phyloP scores from a whole-genome alignment of 2,113 vertebrate species.

The Cercocebus atys region DNA sequence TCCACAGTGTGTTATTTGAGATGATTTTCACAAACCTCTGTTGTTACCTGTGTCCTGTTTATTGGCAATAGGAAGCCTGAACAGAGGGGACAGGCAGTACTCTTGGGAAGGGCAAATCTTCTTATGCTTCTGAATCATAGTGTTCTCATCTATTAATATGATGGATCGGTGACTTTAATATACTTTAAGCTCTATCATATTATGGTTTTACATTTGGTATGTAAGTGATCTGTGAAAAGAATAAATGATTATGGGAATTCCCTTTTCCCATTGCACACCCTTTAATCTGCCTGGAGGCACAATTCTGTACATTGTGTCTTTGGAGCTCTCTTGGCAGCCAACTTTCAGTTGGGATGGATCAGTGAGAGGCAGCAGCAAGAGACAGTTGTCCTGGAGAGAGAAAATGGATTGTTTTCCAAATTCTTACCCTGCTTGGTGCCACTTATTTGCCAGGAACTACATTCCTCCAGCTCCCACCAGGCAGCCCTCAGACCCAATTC shows the following conservation, averaged over 20 bases:
- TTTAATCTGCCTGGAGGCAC: background rate
- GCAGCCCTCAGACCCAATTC: background rate
- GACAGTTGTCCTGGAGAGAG: background rate
- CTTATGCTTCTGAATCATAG: background rate
- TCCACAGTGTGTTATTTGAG: background rate
- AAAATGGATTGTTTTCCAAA: background rate
- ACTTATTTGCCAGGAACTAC: background rate
- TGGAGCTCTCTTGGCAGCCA: background rate
- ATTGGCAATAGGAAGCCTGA: background rate
- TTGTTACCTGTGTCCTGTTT: background rate
- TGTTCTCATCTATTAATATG: background rate
- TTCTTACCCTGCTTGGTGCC: background rate
- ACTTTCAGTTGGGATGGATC: background rate
- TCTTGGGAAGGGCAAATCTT: background rate
- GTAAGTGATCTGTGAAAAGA: background rate
- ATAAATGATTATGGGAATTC: background rate
- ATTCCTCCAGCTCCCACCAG: background rate
- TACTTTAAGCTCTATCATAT: background rate
- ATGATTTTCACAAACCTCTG: background rate
- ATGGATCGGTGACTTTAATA: background rate
- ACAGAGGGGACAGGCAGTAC: background rate
- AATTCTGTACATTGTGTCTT: background rate
- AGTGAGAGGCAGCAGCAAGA: background rate
- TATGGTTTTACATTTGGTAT: background rate
- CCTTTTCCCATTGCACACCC: background rate